Conservation (phyloP, 2,888 invertebrate species). For the Cryptosula pallasiana region DNA sequence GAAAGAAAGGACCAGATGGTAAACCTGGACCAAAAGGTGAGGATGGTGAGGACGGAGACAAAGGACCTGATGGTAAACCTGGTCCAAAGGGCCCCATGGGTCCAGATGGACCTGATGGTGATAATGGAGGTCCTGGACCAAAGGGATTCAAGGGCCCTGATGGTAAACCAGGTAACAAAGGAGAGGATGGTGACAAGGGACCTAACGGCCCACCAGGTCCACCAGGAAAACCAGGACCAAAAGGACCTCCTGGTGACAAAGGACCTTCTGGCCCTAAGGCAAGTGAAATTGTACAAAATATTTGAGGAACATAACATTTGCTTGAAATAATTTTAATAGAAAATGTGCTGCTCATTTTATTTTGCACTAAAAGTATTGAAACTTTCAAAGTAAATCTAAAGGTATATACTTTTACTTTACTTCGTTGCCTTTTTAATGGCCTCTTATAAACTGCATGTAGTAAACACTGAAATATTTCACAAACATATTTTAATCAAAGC, state of each 20-base stretch:
- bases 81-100: neutral
- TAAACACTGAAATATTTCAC: too few relatives aligned
- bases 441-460: too few relatives aligned
- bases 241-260: neutral
- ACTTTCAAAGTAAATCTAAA: too few relatives aligned
- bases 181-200: slow-evolving; percentile 24
- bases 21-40: neutral
- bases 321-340: too few relatives aligned
- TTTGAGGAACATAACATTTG: neutral
- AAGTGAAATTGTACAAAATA: too few relatives aligned
- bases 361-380: too few relatives aligned
- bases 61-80: neutral
- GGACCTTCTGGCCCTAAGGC: neutral
- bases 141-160: slow-evolving; percentile 25
- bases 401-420: too few relatives aligned
- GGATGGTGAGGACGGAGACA: neutral
- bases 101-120: slow-evolving; percentile 23
- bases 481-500: too few relatives aligned
- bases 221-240: slow-evolving; percentile 25
- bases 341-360: too few relatives aligned
- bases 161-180: slow-evolving; percentile 25
- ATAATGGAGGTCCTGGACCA: slow-evolving; percentile 24
- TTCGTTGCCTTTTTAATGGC: too few relatives aligned
- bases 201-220: slow-evolving; percentile 24
- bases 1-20: neutral